Evolutionary conservation across 2,888 invertebrate species (phyloP).

Genomic region (Cartodere bifasciata): DNA sequence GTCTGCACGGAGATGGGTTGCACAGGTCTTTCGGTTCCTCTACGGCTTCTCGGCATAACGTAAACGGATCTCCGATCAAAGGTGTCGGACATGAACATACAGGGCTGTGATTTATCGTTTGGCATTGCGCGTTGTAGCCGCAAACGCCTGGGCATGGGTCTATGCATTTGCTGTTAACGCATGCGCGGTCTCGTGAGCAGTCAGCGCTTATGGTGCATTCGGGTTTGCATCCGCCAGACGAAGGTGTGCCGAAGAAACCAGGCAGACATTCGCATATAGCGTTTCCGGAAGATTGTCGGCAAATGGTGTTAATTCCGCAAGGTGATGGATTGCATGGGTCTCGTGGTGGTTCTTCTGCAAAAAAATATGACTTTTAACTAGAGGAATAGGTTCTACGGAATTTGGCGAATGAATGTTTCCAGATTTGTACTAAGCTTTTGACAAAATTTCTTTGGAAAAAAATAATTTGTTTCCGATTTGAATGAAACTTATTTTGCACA

Average conservation of each 20-base stretch:
- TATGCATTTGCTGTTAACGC: conserved; percentile 65
- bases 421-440: background rate
- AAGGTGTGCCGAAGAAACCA: conserved; percentile 61
- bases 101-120: conserved; percentile 72
- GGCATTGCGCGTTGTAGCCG: conserved; percentile 63
- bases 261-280: conserved; percentile 64
- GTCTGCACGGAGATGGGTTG: conserved; percentile 70
- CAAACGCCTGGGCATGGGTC: conserved; percentile 74
- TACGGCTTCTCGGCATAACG: conserved; percentile 44
- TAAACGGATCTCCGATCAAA: conserved; percentile 71
- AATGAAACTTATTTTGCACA: no score
- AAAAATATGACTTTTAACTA: conserved; percentile 4
- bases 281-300: conserved; percentile 40
- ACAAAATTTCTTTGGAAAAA: background rate
- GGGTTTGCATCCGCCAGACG: conserved; percentile 59
- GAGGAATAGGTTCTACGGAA: conserved; percentile 11
- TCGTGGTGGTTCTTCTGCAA: conserved; percentile 20
- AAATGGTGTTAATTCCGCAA: conserved; percentile 68
- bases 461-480: no score
- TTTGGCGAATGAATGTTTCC: conserved; percentile 1
- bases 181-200: conserved; percentile 60
- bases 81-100: conserved; percentile 67
- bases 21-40: conserved; percentile 54
- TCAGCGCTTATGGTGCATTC: conserved; percentile 76
- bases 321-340: conserved; percentile 47